Percentiles rank a stretch among this genome's conserved stretches.
Evolutionary conservation across 2,888 invertebrate genomes (phyloP).

Genomic region (Nebria salina): DNA sequence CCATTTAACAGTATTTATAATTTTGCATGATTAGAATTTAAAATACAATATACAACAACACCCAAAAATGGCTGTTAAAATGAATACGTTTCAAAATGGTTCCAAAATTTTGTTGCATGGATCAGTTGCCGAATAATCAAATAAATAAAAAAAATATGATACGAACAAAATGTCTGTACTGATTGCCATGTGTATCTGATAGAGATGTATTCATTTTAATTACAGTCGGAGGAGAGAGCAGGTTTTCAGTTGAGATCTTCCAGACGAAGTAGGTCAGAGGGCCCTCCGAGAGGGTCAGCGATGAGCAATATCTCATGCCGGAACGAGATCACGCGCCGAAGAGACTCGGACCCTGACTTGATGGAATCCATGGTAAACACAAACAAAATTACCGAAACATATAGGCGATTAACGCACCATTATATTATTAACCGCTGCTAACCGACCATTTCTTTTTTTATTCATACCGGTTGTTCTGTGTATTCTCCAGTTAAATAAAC

Average conservation of each 20-base stretch:
- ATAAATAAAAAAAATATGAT: neutral
- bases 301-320: conserved; percentile 51
- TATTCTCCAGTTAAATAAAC: conserved; percentile 29
- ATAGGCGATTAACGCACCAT: conserved; percentile 29
- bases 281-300: conserved; percentile 66
- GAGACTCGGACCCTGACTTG: conserved; percentile 62
- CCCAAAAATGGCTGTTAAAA: conserved; percentile 56
- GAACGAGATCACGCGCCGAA: conserved; percentile 54
- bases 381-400: conserved; percentile 11
- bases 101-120: conserved; percentile 41
- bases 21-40: neutral
- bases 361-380: conserved; percentile 58
- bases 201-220: conserved; percentile 64
- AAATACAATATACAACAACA: neutral
- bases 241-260: conserved; percentile 69
- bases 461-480: conserved; percentile 38
- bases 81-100: conserved; percentile 59
- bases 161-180: conserved; percentile 8
- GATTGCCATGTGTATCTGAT: conserved; percentile 47
- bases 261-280: conserved; percentile 82
- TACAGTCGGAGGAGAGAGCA: conserved; percentile 77
- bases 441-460: neutral
- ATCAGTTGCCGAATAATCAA: conserved; percentile 12
- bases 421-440: neutral
- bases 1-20: neutral